Conservation (phyloP, 2,888 invertebrate genomes). For the Sminthurinus aureus region DNA sequence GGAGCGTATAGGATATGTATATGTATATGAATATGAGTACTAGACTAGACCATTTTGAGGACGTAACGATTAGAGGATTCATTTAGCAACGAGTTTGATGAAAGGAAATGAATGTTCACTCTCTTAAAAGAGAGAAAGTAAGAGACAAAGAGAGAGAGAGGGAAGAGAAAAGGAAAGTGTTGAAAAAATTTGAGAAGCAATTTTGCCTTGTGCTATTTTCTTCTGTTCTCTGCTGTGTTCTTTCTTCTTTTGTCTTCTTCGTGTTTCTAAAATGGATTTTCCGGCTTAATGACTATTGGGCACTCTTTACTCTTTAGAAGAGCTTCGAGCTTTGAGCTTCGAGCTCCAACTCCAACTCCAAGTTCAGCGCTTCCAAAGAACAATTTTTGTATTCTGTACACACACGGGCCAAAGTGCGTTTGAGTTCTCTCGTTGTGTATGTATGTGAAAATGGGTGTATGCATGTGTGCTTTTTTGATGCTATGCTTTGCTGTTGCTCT, state of each 20-base stretch:
- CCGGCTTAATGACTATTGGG: constrained; percentile 41
- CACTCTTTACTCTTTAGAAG: constrained; percentile 32
- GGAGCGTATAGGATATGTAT: no score
- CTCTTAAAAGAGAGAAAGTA: background rate
- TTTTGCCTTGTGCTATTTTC: background rate
- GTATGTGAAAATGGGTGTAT: background rate
- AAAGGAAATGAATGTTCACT: constrained; percentile 43
- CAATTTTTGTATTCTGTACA: constrained; percentile 1
- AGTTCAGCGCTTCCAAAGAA: no score
- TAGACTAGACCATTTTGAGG: constrained; percentile 34
- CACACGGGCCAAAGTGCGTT: background rate
- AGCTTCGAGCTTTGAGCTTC: no score
- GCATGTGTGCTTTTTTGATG: background rate
- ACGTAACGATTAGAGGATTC: constrained; percentile 46
- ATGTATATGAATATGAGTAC: no score
- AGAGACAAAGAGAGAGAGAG: background rate
- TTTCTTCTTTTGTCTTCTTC: constrained; percentile 16
- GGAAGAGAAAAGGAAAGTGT: constrained; percentile 2
- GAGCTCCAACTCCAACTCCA: constrained; percentile 30
- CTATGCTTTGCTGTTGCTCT: background rate
- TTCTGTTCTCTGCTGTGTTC: background rate
- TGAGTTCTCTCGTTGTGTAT: background rate
- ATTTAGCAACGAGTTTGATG: constrained; percentile 43
- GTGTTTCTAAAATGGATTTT: constrained; percentile 38
- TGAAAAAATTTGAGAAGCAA: constrained; percentile 20